phyloP scores from a whole-genome alignment of 2,113 vertebrate genomes.

The Vulpes vulpes region DNA sequence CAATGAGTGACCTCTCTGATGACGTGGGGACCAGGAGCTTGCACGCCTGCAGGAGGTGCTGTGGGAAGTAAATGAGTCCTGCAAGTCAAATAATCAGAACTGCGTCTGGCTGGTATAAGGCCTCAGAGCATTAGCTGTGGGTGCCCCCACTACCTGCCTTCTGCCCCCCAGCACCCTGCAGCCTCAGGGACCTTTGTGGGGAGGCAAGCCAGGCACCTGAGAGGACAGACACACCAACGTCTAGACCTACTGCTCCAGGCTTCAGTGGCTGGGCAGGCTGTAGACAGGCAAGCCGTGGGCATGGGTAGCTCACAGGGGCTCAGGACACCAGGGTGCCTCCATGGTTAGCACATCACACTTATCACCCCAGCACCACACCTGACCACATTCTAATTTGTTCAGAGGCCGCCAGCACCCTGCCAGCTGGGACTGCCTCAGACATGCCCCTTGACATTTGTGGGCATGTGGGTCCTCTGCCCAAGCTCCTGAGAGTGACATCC shows the following conservation, averaged over 20 bases:
- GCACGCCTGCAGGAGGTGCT: fast-evolving
- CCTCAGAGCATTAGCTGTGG: not conserved
- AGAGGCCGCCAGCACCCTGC: not conserved
- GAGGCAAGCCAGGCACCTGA: not conserved
- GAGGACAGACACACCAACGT: not conserved
- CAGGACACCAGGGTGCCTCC: not conserved
- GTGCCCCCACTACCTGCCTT: not conserved
- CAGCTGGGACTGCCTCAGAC: not conserved
- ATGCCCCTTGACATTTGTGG: not conserved
- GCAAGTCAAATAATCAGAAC: not conserved
- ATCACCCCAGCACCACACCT: no score
- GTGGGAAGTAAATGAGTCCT: not conserved
- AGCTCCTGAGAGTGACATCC: not conserved
- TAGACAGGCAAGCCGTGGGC: fast-evolving
- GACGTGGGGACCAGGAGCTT: not conserved
- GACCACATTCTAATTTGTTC: not conserved
- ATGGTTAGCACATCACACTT: no score
- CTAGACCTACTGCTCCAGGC: no score
- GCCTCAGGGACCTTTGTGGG: no score
- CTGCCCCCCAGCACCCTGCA: not conserved
- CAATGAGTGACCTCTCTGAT: not conserved
- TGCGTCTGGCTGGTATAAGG: not conserved
- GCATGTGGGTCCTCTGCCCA: not conserved
- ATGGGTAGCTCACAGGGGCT: not conserved
- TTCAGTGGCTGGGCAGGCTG: not conserved